These are phyloP conservation scores for Drosophila pseudotakahashii DNA, from an alignment of 2,888 invertebrate genomes.

Conservation along the genomic window DNA sequence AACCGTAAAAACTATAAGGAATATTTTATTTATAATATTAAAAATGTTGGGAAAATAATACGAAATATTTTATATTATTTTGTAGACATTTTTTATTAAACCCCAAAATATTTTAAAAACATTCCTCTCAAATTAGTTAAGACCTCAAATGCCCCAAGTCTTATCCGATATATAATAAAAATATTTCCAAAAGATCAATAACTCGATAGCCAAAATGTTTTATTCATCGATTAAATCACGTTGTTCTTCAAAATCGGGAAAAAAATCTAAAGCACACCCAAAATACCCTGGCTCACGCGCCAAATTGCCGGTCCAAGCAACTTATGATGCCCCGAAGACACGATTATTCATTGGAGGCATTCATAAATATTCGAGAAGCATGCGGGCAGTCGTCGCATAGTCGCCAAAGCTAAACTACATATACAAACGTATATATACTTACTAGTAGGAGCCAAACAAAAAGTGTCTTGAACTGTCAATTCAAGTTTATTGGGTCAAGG, in stretches of 20 bases:
- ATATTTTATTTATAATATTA: too few relatives aligned
- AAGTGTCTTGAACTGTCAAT: constrained; percentile 77
- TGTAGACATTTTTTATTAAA: too few relatives aligned
- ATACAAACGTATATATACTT: background rate
- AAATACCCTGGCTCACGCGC: constrained; percentile 34
- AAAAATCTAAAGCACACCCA: constrained; percentile 14
- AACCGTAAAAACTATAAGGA: too few relatives aligned
- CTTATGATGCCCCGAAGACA: constrained; percentile 43
- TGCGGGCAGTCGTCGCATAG: constrained; percentile 50
- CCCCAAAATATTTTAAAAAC: too few relatives aligned
- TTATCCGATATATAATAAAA: background rate
- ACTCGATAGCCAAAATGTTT: background rate
- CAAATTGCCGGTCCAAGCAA: constrained; percentile 40
- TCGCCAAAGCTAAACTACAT: constrained; percentile 17
- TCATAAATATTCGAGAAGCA: constrained; percentile 75
- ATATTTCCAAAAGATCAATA: background rate
- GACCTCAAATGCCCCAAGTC: background rate
- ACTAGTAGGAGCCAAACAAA: constrained; percentile 49
- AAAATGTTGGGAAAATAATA: too few relatives aligned
- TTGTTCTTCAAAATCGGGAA: background rate
- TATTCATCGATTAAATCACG: background rate
- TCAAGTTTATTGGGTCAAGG: constrained; percentile 84
- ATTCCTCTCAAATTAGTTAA: too few relatives aligned
- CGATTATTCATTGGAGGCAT: constrained; percentile 55
- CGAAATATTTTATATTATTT: too few relatives aligned